Base-by-base conservation (phyloP, 2,888 invertebrate species). In the Dusona sp. region DNA sequence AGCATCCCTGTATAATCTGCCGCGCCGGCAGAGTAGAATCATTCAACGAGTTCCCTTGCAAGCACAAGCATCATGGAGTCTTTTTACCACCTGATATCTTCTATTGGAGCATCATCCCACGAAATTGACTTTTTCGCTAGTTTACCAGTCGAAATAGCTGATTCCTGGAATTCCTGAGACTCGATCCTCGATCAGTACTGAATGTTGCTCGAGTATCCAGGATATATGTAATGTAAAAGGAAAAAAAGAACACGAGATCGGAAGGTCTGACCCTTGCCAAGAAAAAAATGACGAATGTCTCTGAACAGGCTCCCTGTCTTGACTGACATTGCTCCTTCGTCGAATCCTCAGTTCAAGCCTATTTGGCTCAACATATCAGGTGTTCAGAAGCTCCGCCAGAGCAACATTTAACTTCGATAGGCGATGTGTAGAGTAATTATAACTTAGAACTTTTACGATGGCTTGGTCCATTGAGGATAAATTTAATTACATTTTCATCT, bases 121-220 rank as follows among this genome's bases (percentile, higher is more conserved):
- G 79, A 11, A 48, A 25, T 57, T 45, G 83, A 79, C 74, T 65
- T 79, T 29, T n/a, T 79, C 42, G 57, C 83, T 54, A 57, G 22
- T 42, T 70, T 83, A 19, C 79, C 73, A 16, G 73, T 79, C n/a
- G 83, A 83, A 61, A 68, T 83, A 54, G 73, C 79, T 33, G 73
- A 79, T n/a, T n/a, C 74, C 67, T 79, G 33, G 25, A 79, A 36
- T 42, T 83, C 65, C 64, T 64, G 7, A 83, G 79, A 33, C 73
- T 83, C 29, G 83, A 77, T 45, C 70, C 83, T 33, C 45, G 61
- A 57, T 77, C 77, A 16, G 29, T 77, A n/a, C 68, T 83, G 45
- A 77, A 42, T 42, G 83, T 45, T 36, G 77, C 61, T 33, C 67
- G 25, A 70, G 83, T 83, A 51, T 83, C 83, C 64, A 77, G 64